Base-by-base conservation (phyloP, 1,140 invertebrate species). In the Bombus sylvicola region DNA sequence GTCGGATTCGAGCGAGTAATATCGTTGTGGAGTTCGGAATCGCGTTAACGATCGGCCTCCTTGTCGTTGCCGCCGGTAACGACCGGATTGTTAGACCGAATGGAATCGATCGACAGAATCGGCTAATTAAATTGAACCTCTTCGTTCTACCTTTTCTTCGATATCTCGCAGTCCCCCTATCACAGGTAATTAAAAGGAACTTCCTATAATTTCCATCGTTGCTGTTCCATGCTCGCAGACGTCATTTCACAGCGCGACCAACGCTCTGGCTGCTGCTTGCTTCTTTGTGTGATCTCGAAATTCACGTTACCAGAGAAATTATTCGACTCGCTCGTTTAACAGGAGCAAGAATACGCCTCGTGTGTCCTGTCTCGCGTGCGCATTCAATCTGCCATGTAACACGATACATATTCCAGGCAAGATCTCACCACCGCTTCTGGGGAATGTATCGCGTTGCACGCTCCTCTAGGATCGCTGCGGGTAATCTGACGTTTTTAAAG, bases 81-180 rank as follows among this genome's bases (percentile, higher is more conserved):
- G 88, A 64, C 71, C 73, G 81, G 80, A 83, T 88, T 91, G 83
- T 81, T 82, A 83, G 85, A 80, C 81, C 72, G 77, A 85, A 73
- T 88, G 86, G 84, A 80, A 84, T 87, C 85, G 87, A 89, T 91
- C 88, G 91, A 92, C 81, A 75, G 86, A 83, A 92, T 88, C 91
- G 85, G 86, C 83, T 92, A 92, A 92, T 92, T 92, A 92, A 92
- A 91, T 91, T 89, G 80, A 66, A 83, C 81, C 79, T 78, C 74
- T 83, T 72, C 77, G 78, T 64, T 73, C 37, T 28, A 72, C 62
- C 76, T 74, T 82, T 89, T 79, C 74, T 69, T 87, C 84, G 83
- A 62, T 71, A 57, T 80, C 74, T 80, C 57, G 31, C 18, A 57
- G 37, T 41, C 28, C 34, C 80, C 85, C 89, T 85, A 80, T 86